Percentiles rank a stretch among this genome's conserved stretches.
These are phyloP conservation scores for Sylvilagus bachmani DNA, from an alignment of 2,113 vertebrate genomes.

Conservation along the genomic window DNA sequence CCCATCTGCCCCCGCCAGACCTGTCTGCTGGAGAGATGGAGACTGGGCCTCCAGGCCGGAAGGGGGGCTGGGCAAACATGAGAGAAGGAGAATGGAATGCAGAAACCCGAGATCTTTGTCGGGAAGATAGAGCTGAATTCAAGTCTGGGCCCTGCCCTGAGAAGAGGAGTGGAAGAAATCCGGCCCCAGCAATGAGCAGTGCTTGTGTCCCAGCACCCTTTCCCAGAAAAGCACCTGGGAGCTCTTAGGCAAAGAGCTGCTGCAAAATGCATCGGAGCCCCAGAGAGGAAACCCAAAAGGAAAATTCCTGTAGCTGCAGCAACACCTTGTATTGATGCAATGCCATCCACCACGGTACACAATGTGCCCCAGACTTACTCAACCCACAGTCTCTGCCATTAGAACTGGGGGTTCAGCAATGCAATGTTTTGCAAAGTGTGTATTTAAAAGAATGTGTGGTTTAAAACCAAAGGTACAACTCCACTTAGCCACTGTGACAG, in stretches of 20 bases:
- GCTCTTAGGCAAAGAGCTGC: background rate
- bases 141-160: background rate
- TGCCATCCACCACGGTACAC: background rate
- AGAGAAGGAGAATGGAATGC: constrained; percentile 44
- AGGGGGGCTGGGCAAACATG: background rate
- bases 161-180: background rate
- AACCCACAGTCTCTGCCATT: background rate
- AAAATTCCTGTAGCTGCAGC: no score
- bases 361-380: background rate
- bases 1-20: constrained; percentile 66
- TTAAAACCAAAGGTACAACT: background rate
- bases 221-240: background rate
- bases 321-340: background rate
- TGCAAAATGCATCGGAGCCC: background rate
- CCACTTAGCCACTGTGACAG: background rate
- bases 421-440: background rate
- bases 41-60: background rate
- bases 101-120: background rate
- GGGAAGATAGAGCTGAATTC: background rate
- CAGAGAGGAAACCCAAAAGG: background rate
- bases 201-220: background rate
- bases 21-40: constrained; percentile 37
- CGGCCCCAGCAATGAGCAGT: no score
- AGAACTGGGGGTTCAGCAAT: background rate
- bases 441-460: background rate